These are phyloP conservation scores for Enoplosus armatus DNA, from an alignment of 2,797 vertebrate species.

Conservation along the genomic window DNA sequence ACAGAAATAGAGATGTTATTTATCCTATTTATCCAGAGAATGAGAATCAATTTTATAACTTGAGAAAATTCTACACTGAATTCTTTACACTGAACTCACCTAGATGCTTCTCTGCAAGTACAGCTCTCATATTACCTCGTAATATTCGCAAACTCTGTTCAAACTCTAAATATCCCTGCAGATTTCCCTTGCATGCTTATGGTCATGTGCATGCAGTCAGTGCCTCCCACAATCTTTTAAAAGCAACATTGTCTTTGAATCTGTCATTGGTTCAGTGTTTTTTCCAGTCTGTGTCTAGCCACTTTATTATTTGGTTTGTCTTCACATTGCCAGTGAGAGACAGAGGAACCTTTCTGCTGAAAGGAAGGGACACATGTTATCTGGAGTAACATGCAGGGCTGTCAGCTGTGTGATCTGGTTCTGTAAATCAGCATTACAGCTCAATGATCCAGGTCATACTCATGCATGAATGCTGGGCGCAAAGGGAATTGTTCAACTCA, in stretches of 20 bases:
- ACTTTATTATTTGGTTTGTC: conserved; percentile 34
- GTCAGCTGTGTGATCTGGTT: conserved; percentile 62
- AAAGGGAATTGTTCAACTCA: conserved; percentile 37
- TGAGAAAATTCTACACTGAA: neutral
- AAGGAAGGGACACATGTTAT: conserved; percentile 45
- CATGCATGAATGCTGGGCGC: conserved; percentile 39
- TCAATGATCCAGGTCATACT: conserved; percentile 52
- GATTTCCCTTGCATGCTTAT: neutral
- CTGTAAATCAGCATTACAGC: conserved; percentile 60
- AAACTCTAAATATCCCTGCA: neutral
- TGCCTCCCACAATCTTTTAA: neutral
- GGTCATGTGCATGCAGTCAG: neutral
- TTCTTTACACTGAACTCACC: conserved; percentile 1
- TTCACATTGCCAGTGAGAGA: conserved; percentile 28
- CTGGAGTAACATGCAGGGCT: conserved; percentile 48
- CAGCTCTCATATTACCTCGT: conserved; percentile 1
- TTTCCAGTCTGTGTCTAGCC: neutral
- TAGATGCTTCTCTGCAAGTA: neutral
- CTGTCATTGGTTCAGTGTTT: conserved; percentile 23
- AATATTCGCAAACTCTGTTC: neutral
- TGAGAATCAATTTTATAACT: neutral
- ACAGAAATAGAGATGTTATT: neutral
- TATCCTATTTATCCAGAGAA: neutral
- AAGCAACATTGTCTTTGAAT: conserved; percentile 26
- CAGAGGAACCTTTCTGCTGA: conserved; percentile 33